Conservation (phyloP, 2,888 invertebrate species). For the Drosophila bunnanda region DNA sequence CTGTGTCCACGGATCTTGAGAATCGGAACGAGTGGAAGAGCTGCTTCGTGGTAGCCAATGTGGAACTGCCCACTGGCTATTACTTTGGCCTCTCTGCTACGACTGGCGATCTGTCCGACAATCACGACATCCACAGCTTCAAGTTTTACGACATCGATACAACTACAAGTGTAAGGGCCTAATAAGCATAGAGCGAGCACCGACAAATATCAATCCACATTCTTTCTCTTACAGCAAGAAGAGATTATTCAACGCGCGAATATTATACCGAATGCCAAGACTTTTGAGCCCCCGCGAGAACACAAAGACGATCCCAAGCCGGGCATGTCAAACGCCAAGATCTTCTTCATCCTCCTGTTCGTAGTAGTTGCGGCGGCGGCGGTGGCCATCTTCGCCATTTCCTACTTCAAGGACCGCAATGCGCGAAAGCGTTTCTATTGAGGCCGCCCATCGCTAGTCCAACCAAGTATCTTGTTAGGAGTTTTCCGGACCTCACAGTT, state of each 20-base stretch:
- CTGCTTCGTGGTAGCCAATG: slow-evolving; percentile 95
- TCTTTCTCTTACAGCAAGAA: slow-evolving; percentile 66
- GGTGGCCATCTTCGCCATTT: slow-evolving; percentile 93
- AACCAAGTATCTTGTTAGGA: slow-evolving; percentile 52
- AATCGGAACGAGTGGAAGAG: slow-evolving; percentile 97
- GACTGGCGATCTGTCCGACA: slow-evolving; percentile 98
- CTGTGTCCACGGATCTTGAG: slow-evolving; percentile 95
- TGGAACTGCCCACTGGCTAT: slow-evolving; percentile 97
- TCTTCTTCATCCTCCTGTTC: slow-evolving; percentile 94
- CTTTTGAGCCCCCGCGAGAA: slow-evolving; percentile 95
- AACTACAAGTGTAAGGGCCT: slow-evolving; percentile 85
- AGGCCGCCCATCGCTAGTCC: slow-evolving; percentile 50
- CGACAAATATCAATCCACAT: not conserved
- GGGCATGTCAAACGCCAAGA: slow-evolving; percentile 94
- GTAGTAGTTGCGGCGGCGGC: slow-evolving; percentile 93
- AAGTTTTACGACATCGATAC: slow-evolving; percentile 96
- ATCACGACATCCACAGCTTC: slow-evolving; percentile 96
- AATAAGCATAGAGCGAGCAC: not conserved
- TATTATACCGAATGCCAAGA: slow-evolving; percentile 94
- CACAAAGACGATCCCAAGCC: slow-evolving; percentile 95
- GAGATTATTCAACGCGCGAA: slow-evolving; percentile 88
- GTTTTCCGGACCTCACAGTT: slow-evolving; percentile 41
- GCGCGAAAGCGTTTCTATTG: slow-evolving; percentile 91
- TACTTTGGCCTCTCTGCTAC: slow-evolving; percentile 97
- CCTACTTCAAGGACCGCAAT: slow-evolving; percentile 97